These are phyloP conservation scores for Pseudomyrmex dendroicus DNA, from an alignment of 1,140 invertebrate genomes.

Conservation along the genomic window DNA sequence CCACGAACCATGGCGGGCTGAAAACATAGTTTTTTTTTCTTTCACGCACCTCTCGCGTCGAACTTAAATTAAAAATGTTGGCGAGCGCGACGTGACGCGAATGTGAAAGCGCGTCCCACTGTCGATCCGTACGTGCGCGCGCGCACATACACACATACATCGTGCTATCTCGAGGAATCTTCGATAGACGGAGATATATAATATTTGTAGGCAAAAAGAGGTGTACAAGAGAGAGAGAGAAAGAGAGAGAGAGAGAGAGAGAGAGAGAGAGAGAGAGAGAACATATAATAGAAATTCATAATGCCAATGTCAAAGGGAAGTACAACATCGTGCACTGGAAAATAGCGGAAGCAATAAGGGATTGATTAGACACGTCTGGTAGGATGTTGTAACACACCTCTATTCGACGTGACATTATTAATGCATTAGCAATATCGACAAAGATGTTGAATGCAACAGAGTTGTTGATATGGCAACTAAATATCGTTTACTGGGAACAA, in stretches of 20 bases:
- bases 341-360: slow-evolving; percentile 28
- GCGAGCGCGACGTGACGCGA: slow-evolving; percentile 63
- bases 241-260: too few species aligned
- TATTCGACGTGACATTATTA: slow-evolving; percentile 32
- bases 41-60: slow-evolving; percentile 23
- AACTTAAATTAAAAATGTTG: slow-evolving; percentile 74
- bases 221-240: too few species aligned
- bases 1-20: slow-evolving; percentile 46
- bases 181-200: background rate
- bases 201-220: slow-evolving; percentile 32
- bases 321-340: background rate
- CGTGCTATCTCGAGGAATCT: background rate
- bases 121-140: background rate
- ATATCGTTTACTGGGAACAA: background rate
- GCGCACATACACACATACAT: background rate
- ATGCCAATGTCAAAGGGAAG: background rate
- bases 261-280: background rate
- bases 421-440: slow-evolving; percentile 37
- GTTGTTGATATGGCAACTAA: background rate
- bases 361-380: slow-evolving; percentile 36
- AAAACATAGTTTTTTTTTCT: slow-evolving; percentile 40
- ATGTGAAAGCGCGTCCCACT: slow-evolving; percentile 47
- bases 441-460: slow-evolving; percentile 6
- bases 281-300: slow-evolving; percentile 48
- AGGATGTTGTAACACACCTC: slow-evolving; percentile 20